Base-by-base conservation (phyloP, 2,888 invertebrate species). In the Coenonympha arcania region DNA sequence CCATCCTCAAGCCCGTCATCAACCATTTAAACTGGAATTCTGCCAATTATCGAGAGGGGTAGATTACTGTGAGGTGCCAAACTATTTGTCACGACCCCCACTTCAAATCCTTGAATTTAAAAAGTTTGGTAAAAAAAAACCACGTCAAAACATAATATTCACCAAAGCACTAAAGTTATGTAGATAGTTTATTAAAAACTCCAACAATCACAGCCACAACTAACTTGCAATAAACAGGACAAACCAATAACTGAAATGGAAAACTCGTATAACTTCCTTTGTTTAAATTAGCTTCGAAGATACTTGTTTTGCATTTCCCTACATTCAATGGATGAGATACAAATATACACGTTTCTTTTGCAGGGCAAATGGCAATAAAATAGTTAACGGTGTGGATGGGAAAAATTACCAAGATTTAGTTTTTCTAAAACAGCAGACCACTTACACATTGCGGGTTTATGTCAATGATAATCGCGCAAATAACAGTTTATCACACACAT, bases 1-100 rank as follows among this genome's bases (percentile, higher is more conserved):
- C 22, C 24, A 33, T 34, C 43, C 22, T 15, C 34, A 34, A 24
- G 43, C 33, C 33, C 40, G 13, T 24, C 42, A 19, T 47, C 22
- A 36, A 41, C 48, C 52, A 45, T 41, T 41, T 36, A 37, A 44
- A 48, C 41, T 52, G 48, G 52, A 45, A 11, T 31, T 30, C 24
- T 40, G 52, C 52, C 52, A 52, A 45, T 24, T 41, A 37, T 34
- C 36, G 31, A 48, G 24, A 42, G 43, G 41, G 30, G n/a, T n/a
- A n/a, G n/a, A 30, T 26, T 45, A 31, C 24, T 30, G n/a, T 30
- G 26, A 18, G 40, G 41, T 45, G 52, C 48, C 48, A 48, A 48
- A 33, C 43, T 44, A 44, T 44, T 42, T 30, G 42, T 42, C 22
- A 34, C 22, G 5, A 24, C 24, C 43, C 33, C 20, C 15, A 33